Conservation (phyloP, 2,797 vertebrate species). For the Chromobotia macracanthus region DNA sequence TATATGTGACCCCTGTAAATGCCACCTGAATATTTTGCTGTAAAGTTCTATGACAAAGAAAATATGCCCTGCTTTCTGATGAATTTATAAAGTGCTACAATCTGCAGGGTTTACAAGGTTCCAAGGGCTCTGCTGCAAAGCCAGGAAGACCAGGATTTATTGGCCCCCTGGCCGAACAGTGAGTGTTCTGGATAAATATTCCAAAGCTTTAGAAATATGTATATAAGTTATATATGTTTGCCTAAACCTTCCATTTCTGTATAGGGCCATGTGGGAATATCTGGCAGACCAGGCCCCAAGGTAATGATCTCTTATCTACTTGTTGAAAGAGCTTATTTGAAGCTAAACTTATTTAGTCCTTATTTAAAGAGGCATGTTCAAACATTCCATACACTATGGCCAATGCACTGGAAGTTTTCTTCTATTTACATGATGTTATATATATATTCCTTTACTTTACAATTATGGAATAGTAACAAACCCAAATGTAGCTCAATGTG, state of each 20-base stretch:
- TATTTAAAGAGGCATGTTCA: neutral
- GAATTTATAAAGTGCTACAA: slow-evolving; percentile 70
- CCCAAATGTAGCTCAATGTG: no score
- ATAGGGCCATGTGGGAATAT: slow-evolving; percentile 77
- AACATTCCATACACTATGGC: no score
- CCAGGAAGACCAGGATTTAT: slow-evolving; percentile 83
- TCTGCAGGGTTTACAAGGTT: slow-evolving; percentile 75
- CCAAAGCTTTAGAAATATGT: slow-evolving; percentile 56
- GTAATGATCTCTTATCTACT: no score
- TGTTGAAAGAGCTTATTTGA: no score
- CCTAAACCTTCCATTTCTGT: slow-evolving; percentile 67
- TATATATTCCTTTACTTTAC: no score
- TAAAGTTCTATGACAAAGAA: slow-evolving; percentile 42
- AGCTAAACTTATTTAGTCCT: no score
- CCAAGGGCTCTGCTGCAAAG: slow-evolving; percentile 79
- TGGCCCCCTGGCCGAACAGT: slow-evolving; percentile 76
- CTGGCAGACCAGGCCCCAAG: slow-evolving; percentile 74
- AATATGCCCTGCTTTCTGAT: slow-evolving; percentile 64
- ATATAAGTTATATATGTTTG: slow-evolving; percentile 1
- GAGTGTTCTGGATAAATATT: slow-evolving; percentile 68
- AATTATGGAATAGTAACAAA: no score
- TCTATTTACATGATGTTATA: no score
- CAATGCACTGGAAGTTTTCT: no score
- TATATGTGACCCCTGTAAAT: slow-evolving; percentile 47
- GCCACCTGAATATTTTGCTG: slow-evolving; percentile 27